Evolutionary conservation across 2,888 invertebrate genomes (phyloP).

Genomic region (Sabellastarte sp.): DNA sequence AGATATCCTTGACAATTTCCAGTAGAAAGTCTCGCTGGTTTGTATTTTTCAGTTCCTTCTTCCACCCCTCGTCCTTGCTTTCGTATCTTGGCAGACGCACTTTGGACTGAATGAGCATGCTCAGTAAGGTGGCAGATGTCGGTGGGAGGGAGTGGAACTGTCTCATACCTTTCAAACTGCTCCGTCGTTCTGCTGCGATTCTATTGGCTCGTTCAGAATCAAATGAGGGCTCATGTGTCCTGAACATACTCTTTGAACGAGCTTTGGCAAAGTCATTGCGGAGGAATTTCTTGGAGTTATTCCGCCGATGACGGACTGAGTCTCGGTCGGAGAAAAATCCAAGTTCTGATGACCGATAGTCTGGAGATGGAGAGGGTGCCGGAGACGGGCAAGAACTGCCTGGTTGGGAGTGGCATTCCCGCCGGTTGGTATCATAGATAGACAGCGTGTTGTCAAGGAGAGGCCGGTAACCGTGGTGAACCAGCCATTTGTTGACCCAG

Average conservation of each 20-base stretch:
- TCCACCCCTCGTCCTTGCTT: constrained; percentile 61
- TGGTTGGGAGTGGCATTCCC: constrained; percentile 4
- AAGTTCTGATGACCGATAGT: too few relatives aligned
- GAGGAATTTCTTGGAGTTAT: constrained; percentile 62
- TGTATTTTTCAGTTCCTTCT: constrained; percentile 50
- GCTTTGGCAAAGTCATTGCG: constrained; percentile 63
- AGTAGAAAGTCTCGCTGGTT: constrained; percentile 64
- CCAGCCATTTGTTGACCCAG: constrained; percentile 62
- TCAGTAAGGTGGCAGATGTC: constrained; percentile 62
- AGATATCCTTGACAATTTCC: constrained; percentile 63
- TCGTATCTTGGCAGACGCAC: constrained; percentile 62
- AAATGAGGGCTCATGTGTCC: constrained; percentile 54
- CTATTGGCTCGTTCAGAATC: not conserved
- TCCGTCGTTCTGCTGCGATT: constrained; percentile 51
- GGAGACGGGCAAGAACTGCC: not conserved
- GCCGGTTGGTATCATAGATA: too few relatives aligned
- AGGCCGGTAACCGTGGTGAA: constrained; percentile 59
- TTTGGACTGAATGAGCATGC: constrained; percentile 63
- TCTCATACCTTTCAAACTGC: constrained; percentile 63
- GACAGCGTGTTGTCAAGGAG: constrained; percentile 58
- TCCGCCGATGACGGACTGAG: constrained; percentile 38
- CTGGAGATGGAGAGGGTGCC: too few relatives aligned
- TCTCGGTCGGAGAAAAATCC: not conserved
- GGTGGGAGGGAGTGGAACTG: constrained; percentile 64
- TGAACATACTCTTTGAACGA: constrained; percentile 61